Evolutionary conservation across 1,140 invertebrate genomes (phyloP).

Genomic region (Drosophila tani): DNA sequence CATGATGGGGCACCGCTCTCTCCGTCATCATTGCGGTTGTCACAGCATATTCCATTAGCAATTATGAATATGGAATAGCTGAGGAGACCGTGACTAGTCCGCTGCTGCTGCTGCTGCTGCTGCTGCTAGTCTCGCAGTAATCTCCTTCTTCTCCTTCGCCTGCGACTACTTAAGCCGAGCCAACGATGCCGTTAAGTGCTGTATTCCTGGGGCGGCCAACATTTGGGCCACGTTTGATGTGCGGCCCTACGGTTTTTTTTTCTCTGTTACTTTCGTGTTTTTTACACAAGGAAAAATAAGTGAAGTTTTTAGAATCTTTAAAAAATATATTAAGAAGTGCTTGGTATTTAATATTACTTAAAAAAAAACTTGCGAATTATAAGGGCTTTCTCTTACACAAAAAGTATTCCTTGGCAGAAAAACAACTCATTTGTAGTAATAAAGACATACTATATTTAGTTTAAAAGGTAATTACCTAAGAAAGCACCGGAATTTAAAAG

Average conservation of each 20-base stretch:
- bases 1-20: constrained; percentile 18
- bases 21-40: constrained; percentile 53
- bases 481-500: background rate
- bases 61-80: constrained; percentile 82
- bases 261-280: background rate
- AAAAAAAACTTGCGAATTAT: background rate
- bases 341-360: too few species aligned
- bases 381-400: background rate
- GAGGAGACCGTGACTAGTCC: constrained; percentile 64
- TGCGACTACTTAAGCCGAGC: constrained; percentile 74
- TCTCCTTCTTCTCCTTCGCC: constrained; percentile 1
- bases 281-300: constrained; percentile 8
- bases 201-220: constrained; percentile 31
- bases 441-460: background rate
- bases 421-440: background rate
- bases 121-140: constrained; percentile 42
- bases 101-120: constrained; percentile 15
- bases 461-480: background rate
- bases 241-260: background rate
- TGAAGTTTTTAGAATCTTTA: too few species aligned
- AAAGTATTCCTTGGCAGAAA: background rate
- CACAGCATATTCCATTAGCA: constrained; percentile 84
- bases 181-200: constrained; percentile 75
- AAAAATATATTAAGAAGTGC: background rate
- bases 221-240: constrained; percentile 51